These are phyloP conservation scores for Indicator maculatus DNA, from an alignment of 2,113 vertebrate species.

Conservation along the genomic window DNA sequence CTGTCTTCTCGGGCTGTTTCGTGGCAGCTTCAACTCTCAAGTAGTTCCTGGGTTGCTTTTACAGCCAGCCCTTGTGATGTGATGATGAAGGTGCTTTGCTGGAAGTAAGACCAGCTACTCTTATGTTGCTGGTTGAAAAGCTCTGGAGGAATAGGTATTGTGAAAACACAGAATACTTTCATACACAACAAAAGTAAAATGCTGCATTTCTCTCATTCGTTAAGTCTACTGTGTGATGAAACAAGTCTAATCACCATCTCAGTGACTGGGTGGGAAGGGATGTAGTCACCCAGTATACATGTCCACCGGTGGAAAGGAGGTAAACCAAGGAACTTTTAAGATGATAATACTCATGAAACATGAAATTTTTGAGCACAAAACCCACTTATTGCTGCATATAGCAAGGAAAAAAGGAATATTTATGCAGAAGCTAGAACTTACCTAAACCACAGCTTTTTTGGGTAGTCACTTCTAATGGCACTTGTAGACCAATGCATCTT, in stretches of 20 bases:
- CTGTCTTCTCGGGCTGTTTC: not conserved
- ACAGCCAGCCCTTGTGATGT: not conserved
- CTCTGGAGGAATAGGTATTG: not conserved
- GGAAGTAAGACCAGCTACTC: not conserved
- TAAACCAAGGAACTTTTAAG: not conserved
- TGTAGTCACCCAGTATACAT: not conserved
- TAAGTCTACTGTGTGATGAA: fast-evolving
- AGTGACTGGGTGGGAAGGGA: not conserved
- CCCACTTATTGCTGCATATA: not conserved
- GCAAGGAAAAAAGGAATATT: not conserved
- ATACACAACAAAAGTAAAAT: not conserved
- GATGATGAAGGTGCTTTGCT: not conserved
- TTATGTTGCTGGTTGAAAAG: not conserved
- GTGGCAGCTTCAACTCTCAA: fast-evolving
- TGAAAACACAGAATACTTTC: not conserved
- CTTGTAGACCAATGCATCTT: not conserved
- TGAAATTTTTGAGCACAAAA: not conserved
- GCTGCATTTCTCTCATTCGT: not conserved
- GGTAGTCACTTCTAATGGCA: not conserved
- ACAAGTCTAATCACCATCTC: not conserved
- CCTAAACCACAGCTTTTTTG: not conserved
- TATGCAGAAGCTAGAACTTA: fast-evolving
- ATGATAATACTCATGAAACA: not conserved
- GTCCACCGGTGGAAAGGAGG: not conserved
- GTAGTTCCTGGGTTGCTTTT: not conserved